Conservation (phyloP, 2,888 invertebrate species). For the Acanthacorydalis orientalis region DNA sequence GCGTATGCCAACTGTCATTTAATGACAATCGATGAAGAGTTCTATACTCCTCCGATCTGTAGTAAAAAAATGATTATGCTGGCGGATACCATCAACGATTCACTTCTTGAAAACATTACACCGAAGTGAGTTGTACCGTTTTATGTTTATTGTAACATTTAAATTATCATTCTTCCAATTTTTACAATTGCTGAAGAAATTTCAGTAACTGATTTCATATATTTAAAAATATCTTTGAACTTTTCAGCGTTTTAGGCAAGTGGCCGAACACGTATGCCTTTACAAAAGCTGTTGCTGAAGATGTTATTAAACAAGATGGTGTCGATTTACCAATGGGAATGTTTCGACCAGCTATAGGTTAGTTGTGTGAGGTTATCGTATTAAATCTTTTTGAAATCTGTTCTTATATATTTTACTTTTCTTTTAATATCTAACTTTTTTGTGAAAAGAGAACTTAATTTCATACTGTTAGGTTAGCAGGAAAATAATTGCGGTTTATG, state of each 20-base stretch:
- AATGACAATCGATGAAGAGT: constrained; percentile 31
- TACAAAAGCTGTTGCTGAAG: constrained; percentile 81
- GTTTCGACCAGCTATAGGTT: constrained; percentile 71
- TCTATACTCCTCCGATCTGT: constrained; percentile 35
- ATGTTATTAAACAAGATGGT: constrained; percentile 47
- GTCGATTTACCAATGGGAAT: constrained; percentile 63
- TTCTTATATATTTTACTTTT: neutral
- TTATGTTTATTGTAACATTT: constrained; percentile 5
- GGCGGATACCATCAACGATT: constrained; percentile 32
- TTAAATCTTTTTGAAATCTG: neutral
- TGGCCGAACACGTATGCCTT: constrained; percentile 85
- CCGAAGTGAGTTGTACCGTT: constrained; percentile 30
- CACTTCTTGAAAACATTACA: constrained; percentile 33
- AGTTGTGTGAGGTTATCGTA: constrained; percentile 13
- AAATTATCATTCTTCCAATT: too few species aligned
- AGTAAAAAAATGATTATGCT: constrained; percentile 31
- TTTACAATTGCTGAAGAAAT: too few species aligned
- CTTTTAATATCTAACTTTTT: neutral
- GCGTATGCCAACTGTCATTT: constrained; percentile 37
- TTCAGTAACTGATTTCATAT: too few species aligned
- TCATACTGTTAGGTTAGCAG: too few species aligned
- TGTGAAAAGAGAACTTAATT: too few species aligned
- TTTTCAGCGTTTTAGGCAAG: constrained; percentile 41
- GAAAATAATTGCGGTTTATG: too few species aligned
- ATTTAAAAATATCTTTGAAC: neutral